phyloP scores from a whole-genome alignment of 92 coral and sea anemone genomes.

The Phenganax stokvisi region DNA sequence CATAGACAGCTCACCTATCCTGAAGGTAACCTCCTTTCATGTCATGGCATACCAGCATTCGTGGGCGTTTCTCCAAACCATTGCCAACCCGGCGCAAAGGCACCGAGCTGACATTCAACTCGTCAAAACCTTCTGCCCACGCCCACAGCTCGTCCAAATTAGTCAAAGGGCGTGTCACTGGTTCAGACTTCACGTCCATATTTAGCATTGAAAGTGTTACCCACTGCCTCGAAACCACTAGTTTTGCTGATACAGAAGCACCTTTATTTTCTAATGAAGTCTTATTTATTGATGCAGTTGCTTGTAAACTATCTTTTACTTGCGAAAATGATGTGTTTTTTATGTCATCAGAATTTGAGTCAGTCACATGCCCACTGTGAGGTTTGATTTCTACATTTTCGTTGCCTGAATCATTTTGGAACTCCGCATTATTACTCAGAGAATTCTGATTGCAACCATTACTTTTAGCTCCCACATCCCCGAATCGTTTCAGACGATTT shows the following conservation, averaged over 20 bases:
- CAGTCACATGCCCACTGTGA: not conserved
- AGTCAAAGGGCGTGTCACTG: conserved; percentile 69
- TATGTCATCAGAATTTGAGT: not conserved
- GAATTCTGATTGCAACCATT: not conserved
- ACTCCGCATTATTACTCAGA: not conserved
- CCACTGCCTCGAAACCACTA: not conserved
- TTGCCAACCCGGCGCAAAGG: conserved; percentile 39
- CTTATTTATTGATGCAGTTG: not conserved
- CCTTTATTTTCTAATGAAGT: not conserved
- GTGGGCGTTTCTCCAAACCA: conserved; percentile 55
- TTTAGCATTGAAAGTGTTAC: not conserved
- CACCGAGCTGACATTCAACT: conserved; percentile 65
- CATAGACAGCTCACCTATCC: conserved; percentile 65
- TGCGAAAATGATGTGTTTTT: not conserved
- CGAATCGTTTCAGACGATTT: conserved; percentile 29
- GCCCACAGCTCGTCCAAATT: conserved; percentile 64
- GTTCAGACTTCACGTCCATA: conserved; percentile 56
- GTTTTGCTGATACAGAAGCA: not conserved
- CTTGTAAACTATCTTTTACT: not conserved
- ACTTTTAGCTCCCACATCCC: not conserved
- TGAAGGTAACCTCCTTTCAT: conserved; percentile 93
- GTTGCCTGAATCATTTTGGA: not conserved
- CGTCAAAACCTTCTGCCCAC: conserved; percentile 89
- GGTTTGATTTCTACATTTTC: not conserved
- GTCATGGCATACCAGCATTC: conserved; percentile 93